Evolutionary conservation across 2,797 vertebrate species (phyloP).

Genomic region (Danionella dracula): DNA sequence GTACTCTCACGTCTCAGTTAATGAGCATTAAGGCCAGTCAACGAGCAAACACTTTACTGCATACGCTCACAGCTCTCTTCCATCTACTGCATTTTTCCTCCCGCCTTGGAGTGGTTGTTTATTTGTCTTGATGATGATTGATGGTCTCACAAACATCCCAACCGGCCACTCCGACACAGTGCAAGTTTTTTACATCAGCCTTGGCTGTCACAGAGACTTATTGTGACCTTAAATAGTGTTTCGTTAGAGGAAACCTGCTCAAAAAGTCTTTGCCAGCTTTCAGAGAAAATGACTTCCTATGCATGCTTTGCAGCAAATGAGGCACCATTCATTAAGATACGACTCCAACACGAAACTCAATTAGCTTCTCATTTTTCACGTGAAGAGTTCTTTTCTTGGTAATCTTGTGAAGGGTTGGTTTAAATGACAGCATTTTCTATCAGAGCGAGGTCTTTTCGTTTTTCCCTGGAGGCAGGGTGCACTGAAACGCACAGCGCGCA

Average conservation of each 20-base stretch:
- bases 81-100: slow-evolving; percentile 8
- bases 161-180: slow-evolving; percentile 21
- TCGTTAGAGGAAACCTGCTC: neutral
- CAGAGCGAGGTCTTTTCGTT: slow-evolving; percentile 37
- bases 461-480: slow-evolving; percentile 42
- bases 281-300: neutral
- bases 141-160: slow-evolving; percentile 38
- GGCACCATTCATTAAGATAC: slow-evolving; percentile 21
- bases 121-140: slow-evolving; percentile 57
- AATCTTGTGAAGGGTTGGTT: slow-evolving; percentile 41
- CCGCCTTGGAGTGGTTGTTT: slow-evolving; percentile 37
- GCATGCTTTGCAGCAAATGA: slow-evolving; percentile 38
- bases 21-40: slow-evolving; percentile 49
- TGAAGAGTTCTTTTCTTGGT: slow-evolving; percentile 34
- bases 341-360: slow-evolving; percentile 34
- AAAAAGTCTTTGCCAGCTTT: too few species aligned
- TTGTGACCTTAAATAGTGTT: neutral
- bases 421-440: slow-evolving; percentile 46
- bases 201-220: slow-evolving; percentile 5
- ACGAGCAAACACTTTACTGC: slow-evolving; percentile 50
- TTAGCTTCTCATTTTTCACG: slow-evolving; percentile 45
- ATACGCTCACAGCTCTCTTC: slow-evolving; percentile 29
- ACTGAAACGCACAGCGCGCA: slow-evolving; percentile 43
- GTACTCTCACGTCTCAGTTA: slow-evolving; percentile 40
- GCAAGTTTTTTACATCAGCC: neutral